Evolutionary conservation across 1,140 invertebrate species (phyloP).

Genomic region (Lucilia sericata): DNA sequence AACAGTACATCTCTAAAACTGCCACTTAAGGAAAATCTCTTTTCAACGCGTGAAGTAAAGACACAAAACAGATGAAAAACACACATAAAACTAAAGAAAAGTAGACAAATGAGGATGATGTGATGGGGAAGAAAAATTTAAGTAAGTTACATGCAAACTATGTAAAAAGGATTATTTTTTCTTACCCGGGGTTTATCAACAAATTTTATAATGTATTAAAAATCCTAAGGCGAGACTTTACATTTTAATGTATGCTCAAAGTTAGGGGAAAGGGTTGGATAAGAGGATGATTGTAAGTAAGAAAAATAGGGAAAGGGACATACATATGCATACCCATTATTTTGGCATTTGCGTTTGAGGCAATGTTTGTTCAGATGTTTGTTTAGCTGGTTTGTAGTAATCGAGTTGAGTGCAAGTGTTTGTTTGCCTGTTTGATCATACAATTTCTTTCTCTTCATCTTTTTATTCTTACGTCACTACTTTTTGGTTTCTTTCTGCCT

Average conservation of each 20-base stretch:
- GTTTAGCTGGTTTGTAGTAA: no score
- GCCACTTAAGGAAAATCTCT: conserved; percentile 16
- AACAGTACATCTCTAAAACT: background rate
- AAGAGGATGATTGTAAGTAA: background rate
- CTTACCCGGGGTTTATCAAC: background rate
- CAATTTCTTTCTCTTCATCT: background rate
- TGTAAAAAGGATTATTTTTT: background rate
- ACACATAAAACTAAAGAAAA: background rate
- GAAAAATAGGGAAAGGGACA: background rate
- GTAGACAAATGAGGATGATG: background rate
- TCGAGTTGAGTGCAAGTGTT: no score
- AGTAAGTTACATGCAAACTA: background rate
- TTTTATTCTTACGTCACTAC: no score
- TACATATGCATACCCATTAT: background rate
- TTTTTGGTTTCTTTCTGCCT: background rate
- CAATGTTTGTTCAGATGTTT: no score
- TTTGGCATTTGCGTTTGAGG: no score
- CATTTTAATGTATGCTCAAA: background rate
- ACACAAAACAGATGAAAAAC: background rate
- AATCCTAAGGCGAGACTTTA: conserved; percentile 15
- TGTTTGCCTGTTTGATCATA: background rate
- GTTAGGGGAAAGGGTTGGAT: background rate
- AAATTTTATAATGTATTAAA: background rate
- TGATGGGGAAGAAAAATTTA: background rate
- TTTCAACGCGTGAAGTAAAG: background rate